Base-by-base conservation (phyloP, 1,140 invertebrate species). In the Spodoptera frugiperda region DNA sequence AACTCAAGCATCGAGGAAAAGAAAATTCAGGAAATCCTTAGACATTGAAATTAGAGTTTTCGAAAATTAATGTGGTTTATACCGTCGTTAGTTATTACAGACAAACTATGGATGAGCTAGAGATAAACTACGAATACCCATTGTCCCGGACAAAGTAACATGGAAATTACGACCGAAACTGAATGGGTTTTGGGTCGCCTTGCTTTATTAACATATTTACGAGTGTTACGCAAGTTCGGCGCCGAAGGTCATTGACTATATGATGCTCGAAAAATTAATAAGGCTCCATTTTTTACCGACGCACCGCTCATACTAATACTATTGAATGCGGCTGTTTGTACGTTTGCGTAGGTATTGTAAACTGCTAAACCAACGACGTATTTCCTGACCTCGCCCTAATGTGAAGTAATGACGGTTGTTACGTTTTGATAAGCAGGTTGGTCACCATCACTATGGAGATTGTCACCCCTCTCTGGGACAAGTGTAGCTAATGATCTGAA, bases 101-200 rank as follows among this genome's bases (percentile, higher is more conserved):
- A 8, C 71, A 59, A 59, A 73, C 21, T 46, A 21, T 48, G 51
- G 71, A 61, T 73, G 71, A 51, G 25, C 44, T 59, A 21, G 48
- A 17, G 54, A 59, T 48, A 59, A 59, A 33, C 54, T 59, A 73
- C 61, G n/a, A 33, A 48, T 30, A 59, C 44, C 55, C 39, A 73
- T 73, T 73, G 70, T 73, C 39, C 19, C 46, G 44, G 25, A 73
- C 55, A 73, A 25, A 73, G 71, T 73, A 73, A 73, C 55, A 61
- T 61, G 39, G 54, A 61, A 73, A 59, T 48, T 73, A 73, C 54
- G 54, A 73, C 54, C 71, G 17, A 61, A 49, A 30, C 71, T 61
- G 53, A 61, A 73, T 73, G 54, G 71, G 53, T n/a, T 73, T 73
- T 30, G 71, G 71, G 33, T 59, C 30, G 54, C 55, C 44, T 72